Base-by-base conservation (phyloP, 2,113 vertebrate species). In the Perccottus glenii region DNA sequence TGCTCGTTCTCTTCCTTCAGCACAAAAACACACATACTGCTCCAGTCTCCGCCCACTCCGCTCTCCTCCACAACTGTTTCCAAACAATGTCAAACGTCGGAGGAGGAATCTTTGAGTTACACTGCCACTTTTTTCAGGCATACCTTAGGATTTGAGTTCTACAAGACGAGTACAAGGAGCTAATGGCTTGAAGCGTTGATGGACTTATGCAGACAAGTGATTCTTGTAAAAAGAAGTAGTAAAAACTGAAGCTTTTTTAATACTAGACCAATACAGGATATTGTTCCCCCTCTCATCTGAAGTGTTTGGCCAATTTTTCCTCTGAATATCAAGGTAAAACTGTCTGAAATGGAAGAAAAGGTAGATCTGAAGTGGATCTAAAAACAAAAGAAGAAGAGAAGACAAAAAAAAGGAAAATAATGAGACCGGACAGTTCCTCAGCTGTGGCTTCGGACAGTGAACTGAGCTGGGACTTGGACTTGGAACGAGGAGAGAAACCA, bases 51-150 rank as follows among this genome's bases (percentile, higher is more conserved):
- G 53, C 83, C 80, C 59, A 49, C 67, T 57, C 60, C 66, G 46
- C 60, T 73, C 64, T 70, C 68, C 68, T 68, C 40, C 38, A 67
- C 45, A 62, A 43, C 65, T 83, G 73, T 74, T 78, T 80, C 77
- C 70, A 62, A 75, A 70, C 59, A 62, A 6, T 33, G 46, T 68
- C 59, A 12, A 12, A 53, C 9, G 35, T 40, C 48, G 15, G 35
- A 62, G 60, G 60, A 36, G 60, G 33, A 48, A 62, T 62, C 60
- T 62, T 12, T 32, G 43, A 60, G 9, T 16, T 11, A 35, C 48
- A n/a, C 9, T 4, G 11, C 27, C 52, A 7, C 11, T 11, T 7
- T 14, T 11, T n/a, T 57, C 55, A 10, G 5, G 33, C 9, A 40
- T 57, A 57, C 36, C 38, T 43, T 27, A 36, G 56, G 11, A 16